These are phyloP conservation scores for Mylabris phalerata DNA, from an alignment of 1,140 invertebrate species.

Conservation along the genomic window DNA sequence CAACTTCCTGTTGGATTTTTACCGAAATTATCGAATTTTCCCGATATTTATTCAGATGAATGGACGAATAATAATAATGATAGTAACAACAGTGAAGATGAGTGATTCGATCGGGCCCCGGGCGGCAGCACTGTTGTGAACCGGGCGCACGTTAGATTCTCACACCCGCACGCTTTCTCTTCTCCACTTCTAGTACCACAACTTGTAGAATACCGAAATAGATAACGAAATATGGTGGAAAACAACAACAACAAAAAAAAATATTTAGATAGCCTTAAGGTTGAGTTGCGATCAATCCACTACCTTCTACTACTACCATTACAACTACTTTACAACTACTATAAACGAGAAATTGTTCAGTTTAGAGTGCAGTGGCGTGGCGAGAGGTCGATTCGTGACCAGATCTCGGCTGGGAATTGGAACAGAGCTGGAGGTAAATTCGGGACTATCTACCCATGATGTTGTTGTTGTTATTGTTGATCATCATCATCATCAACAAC, in stretches of 20 bases:
- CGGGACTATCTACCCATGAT: constrained; percentile 2
- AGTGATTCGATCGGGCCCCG: constrained; percentile 21
- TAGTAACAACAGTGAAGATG: constrained; percentile 5
- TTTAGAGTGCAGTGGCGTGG: not conserved
- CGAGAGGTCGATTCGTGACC: constrained; percentile 25
- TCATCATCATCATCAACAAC: too few relatives aligned
- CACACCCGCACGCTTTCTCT: constrained; percentile 37
- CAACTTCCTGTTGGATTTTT: too few relatives aligned
- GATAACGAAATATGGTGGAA: too few relatives aligned
- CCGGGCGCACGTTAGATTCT: constrained; percentile 35
- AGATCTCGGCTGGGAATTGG: constrained; percentile 26
- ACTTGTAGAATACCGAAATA: too few relatives aligned
- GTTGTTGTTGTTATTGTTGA: not conserved
- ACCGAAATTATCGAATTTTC: too few relatives aligned
- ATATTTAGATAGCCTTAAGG: too few relatives aligned
- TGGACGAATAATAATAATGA: not conserved
- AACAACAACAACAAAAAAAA: too few relatives aligned
- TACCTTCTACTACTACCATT: too few relatives aligned
- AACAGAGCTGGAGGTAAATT: constrained; percentile 17
- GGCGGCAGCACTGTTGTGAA: constrained; percentile 35
- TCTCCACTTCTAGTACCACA: not conserved
- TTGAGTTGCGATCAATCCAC: too few relatives aligned
- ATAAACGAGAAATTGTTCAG: too few relatives aligned
- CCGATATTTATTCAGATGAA: constrained; percentile 5
- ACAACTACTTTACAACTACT: too few relatives aligned